Conservation (phyloP, 1,140 invertebrate genomes). For the Heterodera carotae region DNA sequence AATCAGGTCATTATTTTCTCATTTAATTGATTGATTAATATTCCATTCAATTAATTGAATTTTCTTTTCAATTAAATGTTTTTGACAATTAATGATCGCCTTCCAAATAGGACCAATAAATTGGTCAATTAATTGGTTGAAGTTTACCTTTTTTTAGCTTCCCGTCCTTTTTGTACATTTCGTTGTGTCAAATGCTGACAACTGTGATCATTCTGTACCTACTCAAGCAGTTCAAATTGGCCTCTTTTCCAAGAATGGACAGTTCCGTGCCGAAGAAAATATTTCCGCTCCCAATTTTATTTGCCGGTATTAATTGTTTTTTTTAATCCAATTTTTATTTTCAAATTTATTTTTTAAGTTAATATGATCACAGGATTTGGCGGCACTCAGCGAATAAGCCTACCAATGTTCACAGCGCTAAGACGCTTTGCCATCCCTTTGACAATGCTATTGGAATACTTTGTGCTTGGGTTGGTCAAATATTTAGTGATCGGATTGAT, state of each 20-base stretch:
- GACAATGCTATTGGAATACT: slow-evolving; percentile 92
- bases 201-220: slow-evolving; percentile 81
- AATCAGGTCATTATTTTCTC: no score
- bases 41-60: no score
- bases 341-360: slow-evolving; percentile 70
- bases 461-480: slow-evolving; percentile 77
- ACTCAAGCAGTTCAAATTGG: slow-evolving; percentile 74
- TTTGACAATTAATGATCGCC: no score
- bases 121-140: no score
- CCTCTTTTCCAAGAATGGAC: slow-evolving; percentile 75
- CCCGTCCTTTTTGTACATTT: slow-evolving; percentile 87
- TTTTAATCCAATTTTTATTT: not conserved
- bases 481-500: no score
- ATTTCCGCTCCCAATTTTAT: slow-evolving; percentile 90
- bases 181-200: slow-evolving; percentile 76
- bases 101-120: no score
- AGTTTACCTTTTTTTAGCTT: slow-evolving; percentile 80
- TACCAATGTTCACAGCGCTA: slow-evolving; percentile 97
- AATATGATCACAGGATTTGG: slow-evolving; percentile 94
- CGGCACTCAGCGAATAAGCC: slow-evolving; percentile 89
- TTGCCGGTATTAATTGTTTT: slow-evolving; percentile 69
- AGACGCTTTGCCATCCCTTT: slow-evolving; percentile 93
- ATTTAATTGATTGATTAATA: no score
- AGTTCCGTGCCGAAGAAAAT: slow-evolving; percentile 72
- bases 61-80: slow-evolving; percentile 20